These are phyloP conservation scores for Lycorma delicatula DNA, from an alignment of 1,140 invertebrate genomes.

Conservation along the genomic window DNA sequence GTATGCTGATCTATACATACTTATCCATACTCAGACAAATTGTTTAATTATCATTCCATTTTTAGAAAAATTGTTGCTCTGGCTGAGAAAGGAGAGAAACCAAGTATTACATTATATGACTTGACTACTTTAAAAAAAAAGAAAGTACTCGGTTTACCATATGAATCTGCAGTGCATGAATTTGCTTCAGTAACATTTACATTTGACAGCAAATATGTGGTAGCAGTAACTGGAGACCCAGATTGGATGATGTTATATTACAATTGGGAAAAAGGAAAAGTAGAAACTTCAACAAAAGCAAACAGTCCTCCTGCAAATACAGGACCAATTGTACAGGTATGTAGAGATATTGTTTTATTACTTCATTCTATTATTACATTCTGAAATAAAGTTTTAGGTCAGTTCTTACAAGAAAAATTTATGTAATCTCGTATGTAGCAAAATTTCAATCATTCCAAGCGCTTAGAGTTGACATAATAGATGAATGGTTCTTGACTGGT, in stretches of 20 bases:
- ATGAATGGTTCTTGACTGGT: no score
- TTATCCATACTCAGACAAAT: neutral
- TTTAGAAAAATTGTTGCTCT: slow-evolving; percentile 47
- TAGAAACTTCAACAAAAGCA: slow-evolving; percentile 64
- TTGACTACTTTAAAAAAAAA: slow-evolving; percentile 49
- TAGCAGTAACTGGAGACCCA: slow-evolving; percentile 65
- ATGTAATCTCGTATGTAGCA: no score
- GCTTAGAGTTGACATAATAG: no score
- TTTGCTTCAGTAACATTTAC: slow-evolving; percentile 69
- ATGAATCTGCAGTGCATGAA: slow-evolving; percentile 40
- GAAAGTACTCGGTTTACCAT: slow-evolving; percentile 50
- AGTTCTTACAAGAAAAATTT: no score
- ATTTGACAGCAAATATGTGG: slow-evolving; percentile 65
- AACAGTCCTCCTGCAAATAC: slow-evolving; percentile 42
- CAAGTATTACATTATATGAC: slow-evolving; percentile 56
- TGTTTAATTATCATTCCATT: slow-evolving; percentile 30
- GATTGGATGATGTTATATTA: slow-evolving; percentile 74
- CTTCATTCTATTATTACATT: no score
- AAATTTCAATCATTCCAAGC: no score
- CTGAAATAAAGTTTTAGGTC: no score
- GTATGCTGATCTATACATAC: no score
- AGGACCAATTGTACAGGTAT: slow-evolving; percentile 38
- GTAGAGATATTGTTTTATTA: no score
- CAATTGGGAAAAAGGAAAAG: slow-evolving; percentile 74
- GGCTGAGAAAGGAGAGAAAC: slow-evolving; percentile 43